Conservation (phyloP, 37 sponge, comb jelly and placozoan genomes). For the Haliclona indistincta region DNA sequence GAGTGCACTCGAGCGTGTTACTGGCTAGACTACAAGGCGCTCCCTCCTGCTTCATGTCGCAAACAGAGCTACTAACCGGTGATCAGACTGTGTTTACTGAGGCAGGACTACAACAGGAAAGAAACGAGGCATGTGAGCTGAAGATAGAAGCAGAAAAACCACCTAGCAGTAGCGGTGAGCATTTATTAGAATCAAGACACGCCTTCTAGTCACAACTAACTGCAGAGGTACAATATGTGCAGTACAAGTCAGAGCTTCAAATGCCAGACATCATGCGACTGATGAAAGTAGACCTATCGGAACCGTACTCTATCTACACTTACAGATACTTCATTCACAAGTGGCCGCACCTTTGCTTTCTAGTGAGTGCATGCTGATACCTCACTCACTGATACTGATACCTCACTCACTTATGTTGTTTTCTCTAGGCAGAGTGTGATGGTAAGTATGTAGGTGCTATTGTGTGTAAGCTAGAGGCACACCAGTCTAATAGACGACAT, state of each 20-base stretch:
- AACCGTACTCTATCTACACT: conserved; percentile 99
- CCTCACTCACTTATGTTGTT: neutral
- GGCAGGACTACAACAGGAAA: no score
- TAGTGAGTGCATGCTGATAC: conserved; percentile 40
- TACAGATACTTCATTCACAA: conserved; percentile 98
- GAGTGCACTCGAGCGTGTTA: no score
- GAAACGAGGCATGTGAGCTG: no score
- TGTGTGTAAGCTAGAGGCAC: conserved; percentile 91
- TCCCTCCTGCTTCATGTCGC: no score
- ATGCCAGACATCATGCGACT: conserved; percentile 86
- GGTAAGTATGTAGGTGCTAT: conserved; percentile 86
- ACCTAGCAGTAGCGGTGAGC: no score
- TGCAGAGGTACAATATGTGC: conserved; percentile 59
- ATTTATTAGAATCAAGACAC: no score
- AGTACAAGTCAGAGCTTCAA: conserved; percentile 80
- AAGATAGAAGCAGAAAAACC: no score
- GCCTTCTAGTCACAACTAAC: no score
- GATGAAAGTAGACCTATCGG: conserved; percentile 93
- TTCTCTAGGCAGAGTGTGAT: conserved; percentile 67
- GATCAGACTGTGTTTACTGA: no score
- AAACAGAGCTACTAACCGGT: no score
- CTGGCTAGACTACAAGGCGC: no score
- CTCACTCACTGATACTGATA: neutral
- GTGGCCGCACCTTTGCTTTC: conserved; percentile 91
- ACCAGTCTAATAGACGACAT: no score